Base-by-base conservation (phyloP, 2,888 invertebrate genomes). In the Luffia ferchaultella region DNA sequence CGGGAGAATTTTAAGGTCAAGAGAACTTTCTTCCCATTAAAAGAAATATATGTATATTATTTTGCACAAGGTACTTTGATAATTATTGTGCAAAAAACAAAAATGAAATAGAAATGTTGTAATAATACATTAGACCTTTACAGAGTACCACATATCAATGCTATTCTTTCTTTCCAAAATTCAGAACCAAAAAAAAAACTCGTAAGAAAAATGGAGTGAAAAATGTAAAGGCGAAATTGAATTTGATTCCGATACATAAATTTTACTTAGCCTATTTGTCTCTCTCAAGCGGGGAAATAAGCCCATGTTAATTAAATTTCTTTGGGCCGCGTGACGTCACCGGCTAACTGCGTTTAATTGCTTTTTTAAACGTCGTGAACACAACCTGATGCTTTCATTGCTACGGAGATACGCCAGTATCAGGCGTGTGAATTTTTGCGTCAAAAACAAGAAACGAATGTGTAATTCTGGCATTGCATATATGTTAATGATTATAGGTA, bases 161-260 rank as follows among this genome's bases (percentile, higher is more conserved):
- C n/a, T n/a, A 5, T 16, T 42, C 3, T 16, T 42, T 42, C n/a
- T n/a, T 16, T 42, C 3, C 16, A n/a, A n/a, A 16, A 42, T 5
- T 18, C 18, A 5, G 16, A 18, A 3, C 62, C 59, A 62, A 67
- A 67, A 62, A 64, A 68, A 70, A 68, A 63, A 67, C 67, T 66
- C 68, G 67, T 71, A 73, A 46, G 30, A 77, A 76, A 73, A 77
- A 73, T 74, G 74, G 72, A 50, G 71, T 73, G 76, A 76, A 79
- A 79, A 80, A 77, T 79, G 73, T 77, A 76, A 78, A 79, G 72
- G 67, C 80, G 71, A 80, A 78, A 80, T 79, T 76, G 78, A 80
- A 80, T 82, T 78, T 80, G 78, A 79, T 79, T 82, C 79, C 79
- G 74, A 80, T 78, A 82, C 79, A 82, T 82, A 80, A 82, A 82